Percentiles rank a stretch among this genome's conserved stretches.
These are phyloP conservation scores for Tadarida brasiliensis DNA, from an alignment of 2,797 vertebrate genomes.

Conservation along the genomic window DNA sequence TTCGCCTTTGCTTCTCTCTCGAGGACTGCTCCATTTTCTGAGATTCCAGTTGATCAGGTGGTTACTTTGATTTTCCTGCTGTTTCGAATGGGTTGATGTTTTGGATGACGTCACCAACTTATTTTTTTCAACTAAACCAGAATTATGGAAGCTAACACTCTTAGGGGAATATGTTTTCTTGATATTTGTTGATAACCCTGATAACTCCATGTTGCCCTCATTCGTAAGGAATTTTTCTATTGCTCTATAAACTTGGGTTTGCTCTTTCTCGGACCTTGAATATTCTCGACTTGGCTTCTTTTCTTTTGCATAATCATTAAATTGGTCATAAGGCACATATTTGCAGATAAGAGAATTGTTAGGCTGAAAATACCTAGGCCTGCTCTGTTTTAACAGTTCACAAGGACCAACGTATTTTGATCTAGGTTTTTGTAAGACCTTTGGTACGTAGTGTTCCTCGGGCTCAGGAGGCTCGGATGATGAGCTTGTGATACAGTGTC, in stretches of 20 bases:
- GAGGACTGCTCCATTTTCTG: constrained; percentile 15
- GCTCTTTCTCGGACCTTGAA: constrained; percentile 75
- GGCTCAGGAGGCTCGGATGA: constrained; percentile 59
- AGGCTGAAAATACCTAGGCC: constrained; percentile 70
- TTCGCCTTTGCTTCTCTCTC: constrained; percentile 36
- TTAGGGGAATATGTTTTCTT: constrained; percentile 82
- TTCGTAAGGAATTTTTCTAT: constrained; percentile 76
- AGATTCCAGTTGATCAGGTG: constrained; percentile 54
- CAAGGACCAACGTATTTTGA: constrained; percentile 60
- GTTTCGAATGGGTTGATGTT: constrained; percentile 58
- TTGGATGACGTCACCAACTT: constrained; percentile 66
- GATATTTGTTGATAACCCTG: constrained; percentile 70
- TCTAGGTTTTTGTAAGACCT: constrained; percentile 54
- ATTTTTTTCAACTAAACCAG: constrained; percentile 71
- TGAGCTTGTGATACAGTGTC: constrained; percentile 69
- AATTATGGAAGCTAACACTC: constrained; percentile 89
- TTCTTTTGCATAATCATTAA: constrained; percentile 78
- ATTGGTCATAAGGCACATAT: constrained; percentile 80
- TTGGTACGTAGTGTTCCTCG: constrained; percentile 54
- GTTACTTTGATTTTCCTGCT: constrained; percentile 60
- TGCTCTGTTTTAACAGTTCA: constrained; percentile 67
- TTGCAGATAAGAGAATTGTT: constrained; percentile 82
- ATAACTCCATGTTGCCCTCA: constrained; percentile 61
- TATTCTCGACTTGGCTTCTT: constrained; percentile 71
- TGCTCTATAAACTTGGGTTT: constrained; percentile 78